Evolutionary conservation across 2,888 invertebrate genomes (phyloP).

Genomic region (Linnaemya tessellans): DNA sequence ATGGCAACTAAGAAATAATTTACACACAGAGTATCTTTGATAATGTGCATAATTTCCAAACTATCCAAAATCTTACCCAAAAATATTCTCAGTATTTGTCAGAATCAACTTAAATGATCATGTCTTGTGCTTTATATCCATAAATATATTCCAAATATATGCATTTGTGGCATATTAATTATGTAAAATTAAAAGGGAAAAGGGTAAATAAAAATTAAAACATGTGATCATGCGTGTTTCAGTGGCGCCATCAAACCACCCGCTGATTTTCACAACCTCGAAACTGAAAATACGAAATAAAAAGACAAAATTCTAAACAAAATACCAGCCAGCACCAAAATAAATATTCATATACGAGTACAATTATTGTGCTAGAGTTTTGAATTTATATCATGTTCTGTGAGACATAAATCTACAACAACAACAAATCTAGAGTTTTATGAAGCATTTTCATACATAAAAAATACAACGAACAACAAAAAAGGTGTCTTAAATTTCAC

Average conservation of each 20-base stretch:
- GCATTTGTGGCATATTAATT: conserved; percentile 41
- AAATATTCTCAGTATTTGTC: conserved; percentile 35
- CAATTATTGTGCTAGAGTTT: neutral
- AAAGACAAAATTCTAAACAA: conserved; percentile 38
- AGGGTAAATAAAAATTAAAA: conserved; percentile 79
- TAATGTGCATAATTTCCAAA: neutral
- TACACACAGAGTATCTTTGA: neutral
- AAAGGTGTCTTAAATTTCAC: conserved; percentile 72
- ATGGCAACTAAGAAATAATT: too few relatives aligned
- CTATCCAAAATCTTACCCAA: neutral
- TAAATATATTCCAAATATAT: conserved; percentile 42
- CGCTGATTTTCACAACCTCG: conserved; percentile 77
- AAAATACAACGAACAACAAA: conserved; percentile 45
- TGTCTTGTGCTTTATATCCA: conserved; percentile 51
- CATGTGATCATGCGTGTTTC: conserved; percentile 72
- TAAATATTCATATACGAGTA: too few relatives aligned
- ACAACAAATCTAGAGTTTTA: conserved; percentile 41
- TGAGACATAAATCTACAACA: conserved; percentile 19
- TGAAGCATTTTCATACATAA: conserved; percentile 53
- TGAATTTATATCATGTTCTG: neutral
- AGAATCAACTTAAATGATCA: conserved; percentile 69
- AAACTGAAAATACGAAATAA: conserved; percentile 29
- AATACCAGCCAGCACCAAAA: conserved; percentile 11
- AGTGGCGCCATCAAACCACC: conserved; percentile 82
- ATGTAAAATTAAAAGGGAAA: conserved; percentile 19